These are phyloP conservation scores for Neria commutata DNA, from an alignment of 2,888 invertebrate species.

Conservation along the genomic window DNA sequence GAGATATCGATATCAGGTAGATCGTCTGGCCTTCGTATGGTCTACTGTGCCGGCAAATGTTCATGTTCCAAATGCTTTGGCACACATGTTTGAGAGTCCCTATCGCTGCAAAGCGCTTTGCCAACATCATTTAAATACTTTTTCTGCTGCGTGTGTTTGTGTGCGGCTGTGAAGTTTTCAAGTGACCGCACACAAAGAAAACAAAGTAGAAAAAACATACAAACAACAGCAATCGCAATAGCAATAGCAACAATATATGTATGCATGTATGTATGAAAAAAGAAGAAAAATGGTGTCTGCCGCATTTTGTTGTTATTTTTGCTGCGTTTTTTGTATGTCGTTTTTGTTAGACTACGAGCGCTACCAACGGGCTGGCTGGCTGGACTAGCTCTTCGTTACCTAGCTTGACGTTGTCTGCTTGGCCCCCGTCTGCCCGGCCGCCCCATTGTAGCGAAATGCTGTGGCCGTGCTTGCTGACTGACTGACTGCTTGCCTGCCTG, in stretches of 20 bases:
- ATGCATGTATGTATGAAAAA: not conserved
- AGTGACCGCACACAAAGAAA: conserved; percentile 21
- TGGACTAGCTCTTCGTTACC: conserved; percentile 5
- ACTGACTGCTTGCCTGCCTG: conserved; percentile 43
- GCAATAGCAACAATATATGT: conserved; percentile 15
- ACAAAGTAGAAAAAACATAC: conserved; percentile 7
- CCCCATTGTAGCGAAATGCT: not conserved
- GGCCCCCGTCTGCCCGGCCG: not conserved
- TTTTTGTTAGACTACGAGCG: conserved; percentile 29
- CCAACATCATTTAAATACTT: not conserved
- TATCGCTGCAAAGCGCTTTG: not conserved
- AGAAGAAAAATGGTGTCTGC: not conserved
- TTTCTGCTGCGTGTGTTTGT: not conserved
- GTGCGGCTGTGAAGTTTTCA: conserved; percentile 2
- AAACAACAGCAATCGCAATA: conserved; percentile 20
- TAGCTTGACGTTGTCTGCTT: not conserved
- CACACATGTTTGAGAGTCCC: not conserved
- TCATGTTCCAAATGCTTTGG: not conserved
- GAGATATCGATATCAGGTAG: too few relatives aligned
- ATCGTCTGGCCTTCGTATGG: too few relatives aligned
- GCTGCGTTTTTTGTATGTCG: too few relatives aligned
- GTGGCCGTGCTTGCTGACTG: too few relatives aligned
- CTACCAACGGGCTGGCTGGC: conserved; percentile 19
- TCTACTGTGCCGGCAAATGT: too few relatives aligned
- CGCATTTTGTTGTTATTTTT: too few relatives aligned